These are phyloP conservation scores for Cyclophora albipunctata DNA, from an alignment of 2,888 invertebrate species.

Conservation along the genomic window DNA sequence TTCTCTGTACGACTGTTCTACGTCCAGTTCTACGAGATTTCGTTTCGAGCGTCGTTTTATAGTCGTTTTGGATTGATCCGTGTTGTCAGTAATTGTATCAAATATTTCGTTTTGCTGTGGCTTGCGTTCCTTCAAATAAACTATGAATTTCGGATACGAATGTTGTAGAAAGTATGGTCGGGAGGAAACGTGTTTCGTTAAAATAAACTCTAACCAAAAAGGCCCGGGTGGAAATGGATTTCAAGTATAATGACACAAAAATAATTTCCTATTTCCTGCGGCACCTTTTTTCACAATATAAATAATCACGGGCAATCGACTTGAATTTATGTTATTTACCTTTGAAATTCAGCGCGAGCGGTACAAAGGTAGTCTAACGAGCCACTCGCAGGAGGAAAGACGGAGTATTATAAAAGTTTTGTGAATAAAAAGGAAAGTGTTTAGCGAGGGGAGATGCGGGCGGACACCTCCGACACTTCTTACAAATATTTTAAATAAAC, in stretches of 20 bases:
- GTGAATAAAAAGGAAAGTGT: conserved; percentile 35
- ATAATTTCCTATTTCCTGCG: conserved; percentile 11
- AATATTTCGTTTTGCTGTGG: conserved; percentile 16
- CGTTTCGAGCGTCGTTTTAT: conserved; percentile 23
- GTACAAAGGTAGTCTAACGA: conserved; percentile 56
- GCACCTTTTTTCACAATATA: conserved; percentile 47
- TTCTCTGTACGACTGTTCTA: conserved; percentile 23
- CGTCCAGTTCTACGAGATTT: conserved; percentile 29
- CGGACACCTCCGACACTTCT: conserved; percentile 21
- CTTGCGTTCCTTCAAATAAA: neutral
- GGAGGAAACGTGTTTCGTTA: no score
- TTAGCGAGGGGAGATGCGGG: conserved; percentile 29
- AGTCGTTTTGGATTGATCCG: conserved; percentile 20
- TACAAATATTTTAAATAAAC: conserved; percentile 31
- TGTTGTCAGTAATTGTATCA: conserved; percentile 11
- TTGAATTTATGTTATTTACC: conserved; percentile 46
- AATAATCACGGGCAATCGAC: conserved; percentile 47
- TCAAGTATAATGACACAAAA: neutral
- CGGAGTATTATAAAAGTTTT: conserved; percentile 42
- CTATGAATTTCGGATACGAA: no score
- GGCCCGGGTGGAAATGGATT: neutral
- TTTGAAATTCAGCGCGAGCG: conserved; percentile 31
- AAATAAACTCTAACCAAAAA: no score
- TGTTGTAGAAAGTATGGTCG: no score
- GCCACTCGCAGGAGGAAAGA: conserved; percentile 30